These are phyloP conservation scores for Strix aluco DNA, from an alignment of 2,113 vertebrate species.

Conservation along the genomic window DNA sequence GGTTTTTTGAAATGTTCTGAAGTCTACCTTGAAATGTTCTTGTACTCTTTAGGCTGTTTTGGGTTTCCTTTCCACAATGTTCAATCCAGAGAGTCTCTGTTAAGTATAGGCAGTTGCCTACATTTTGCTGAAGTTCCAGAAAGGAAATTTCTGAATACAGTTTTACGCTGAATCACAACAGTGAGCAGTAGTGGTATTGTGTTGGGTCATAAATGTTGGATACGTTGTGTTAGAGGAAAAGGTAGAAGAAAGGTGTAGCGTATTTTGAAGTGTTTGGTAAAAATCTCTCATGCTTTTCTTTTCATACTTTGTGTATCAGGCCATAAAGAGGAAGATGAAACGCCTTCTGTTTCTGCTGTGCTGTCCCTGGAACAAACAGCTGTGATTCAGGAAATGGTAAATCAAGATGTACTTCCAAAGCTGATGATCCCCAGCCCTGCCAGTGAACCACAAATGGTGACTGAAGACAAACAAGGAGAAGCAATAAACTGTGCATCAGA, in stretches of 20 bases:
- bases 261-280: neutral
- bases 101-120: too few relatives aligned
- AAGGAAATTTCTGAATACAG: neutral
- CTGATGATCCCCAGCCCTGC: slow-evolving; percentile 32
- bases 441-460: slow-evolving; percentile 61
- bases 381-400: slow-evolving; percentile 68
- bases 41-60: neutral
- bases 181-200: neutral
- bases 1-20: neutral
- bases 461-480: slow-evolving; percentile 66
- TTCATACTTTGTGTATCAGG: slow-evolving; percentile 63
- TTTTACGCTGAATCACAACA: neutral
- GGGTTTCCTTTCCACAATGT: neutral
- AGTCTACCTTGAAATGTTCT: neutral
- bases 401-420: slow-evolving; percentile 68
- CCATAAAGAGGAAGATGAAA: slow-evolving; percentile 76
- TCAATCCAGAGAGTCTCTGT: neutral
- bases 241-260: neutral
- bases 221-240: neutral
- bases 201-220: fast-evolving
- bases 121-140: neutral
- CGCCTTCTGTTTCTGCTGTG: slow-evolving; percentile 62
- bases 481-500: slow-evolving; percentile 46
- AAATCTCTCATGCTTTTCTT: neutral
- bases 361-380: slow-evolving; percentile 75